Conservation (phyloP, 2,113 vertebrate species). For the Halcyon malimbica region DNA sequence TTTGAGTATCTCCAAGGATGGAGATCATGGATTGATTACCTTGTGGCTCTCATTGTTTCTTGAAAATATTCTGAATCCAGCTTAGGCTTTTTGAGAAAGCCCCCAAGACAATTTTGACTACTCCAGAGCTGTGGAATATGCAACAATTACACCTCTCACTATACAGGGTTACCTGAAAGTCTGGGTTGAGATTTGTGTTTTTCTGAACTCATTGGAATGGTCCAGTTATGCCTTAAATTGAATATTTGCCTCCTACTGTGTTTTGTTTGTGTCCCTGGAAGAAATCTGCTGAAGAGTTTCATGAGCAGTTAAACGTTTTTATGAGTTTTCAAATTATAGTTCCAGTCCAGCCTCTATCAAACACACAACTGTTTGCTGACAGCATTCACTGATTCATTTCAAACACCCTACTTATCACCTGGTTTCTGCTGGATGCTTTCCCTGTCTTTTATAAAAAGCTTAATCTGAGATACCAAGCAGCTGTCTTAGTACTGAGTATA, state of each 20-base stretch:
- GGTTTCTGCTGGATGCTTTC: background rate
- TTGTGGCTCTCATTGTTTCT: background rate
- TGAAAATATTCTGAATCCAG: background rate
- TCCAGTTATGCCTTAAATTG: background rate
- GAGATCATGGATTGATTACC: accelerated
- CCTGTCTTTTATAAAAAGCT: background rate
- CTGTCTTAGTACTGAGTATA: background rate
- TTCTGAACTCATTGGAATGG: background rate
- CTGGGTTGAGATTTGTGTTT: background rate
- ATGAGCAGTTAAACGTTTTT: background rate
- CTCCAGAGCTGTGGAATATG: background rate
- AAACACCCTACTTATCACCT: background rate
- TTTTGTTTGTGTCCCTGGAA: background rate
- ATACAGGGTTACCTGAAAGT: background rate
- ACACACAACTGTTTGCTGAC: background rate
- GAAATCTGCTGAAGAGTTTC: background rate
- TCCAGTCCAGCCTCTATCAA: background rate
- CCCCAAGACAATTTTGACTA: background rate
- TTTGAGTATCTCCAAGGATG: background rate
- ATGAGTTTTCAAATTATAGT: background rate
- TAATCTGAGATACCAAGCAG: background rate
- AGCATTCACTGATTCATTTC: background rate
- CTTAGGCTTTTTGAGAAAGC: background rate
- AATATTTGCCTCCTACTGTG: background rate
- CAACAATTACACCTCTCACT: background rate